These are phyloP conservation scores for Nebria brevicollis DNA, from an alignment of 2,888 invertebrate genomes.

Conservation along the genomic window DNA sequence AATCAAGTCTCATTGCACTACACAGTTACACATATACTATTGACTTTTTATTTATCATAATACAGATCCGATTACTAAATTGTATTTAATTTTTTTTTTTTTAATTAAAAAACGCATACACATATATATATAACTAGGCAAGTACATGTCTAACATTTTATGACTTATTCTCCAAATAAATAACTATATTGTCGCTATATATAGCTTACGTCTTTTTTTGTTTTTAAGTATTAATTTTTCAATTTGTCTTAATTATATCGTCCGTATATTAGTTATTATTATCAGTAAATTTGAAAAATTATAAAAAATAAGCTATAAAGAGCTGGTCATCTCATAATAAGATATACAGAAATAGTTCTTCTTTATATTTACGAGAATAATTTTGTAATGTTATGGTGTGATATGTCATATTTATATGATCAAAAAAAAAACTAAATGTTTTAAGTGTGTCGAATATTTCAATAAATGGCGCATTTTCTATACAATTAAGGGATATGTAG, in stretches of 20 bases:
- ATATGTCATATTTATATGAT: slow-evolving; percentile 33
- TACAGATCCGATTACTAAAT: slow-evolving; percentile 41
- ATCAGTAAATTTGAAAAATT: slow-evolving; percentile 42
- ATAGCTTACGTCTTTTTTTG: slow-evolving; percentile 33
- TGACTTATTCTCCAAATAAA: slow-evolving; percentile 20
- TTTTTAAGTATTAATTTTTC: slow-evolving; percentile 22
- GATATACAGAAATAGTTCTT: slow-evolving; percentile 45
- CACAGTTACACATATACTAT: slow-evolving; percentile 44
- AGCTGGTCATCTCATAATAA: slow-evolving; percentile 41
- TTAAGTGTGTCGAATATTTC: slow-evolving; percentile 20
- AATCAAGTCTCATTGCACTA: slow-evolving; percentile 34
- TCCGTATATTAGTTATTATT: slow-evolving; percentile 34
- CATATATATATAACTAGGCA: slow-evolving; percentile 34
- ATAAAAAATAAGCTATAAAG: slow-evolving; percentile 44
- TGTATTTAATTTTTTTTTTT: slow-evolving; percentile 6
- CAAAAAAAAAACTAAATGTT: too few relatives aligned
- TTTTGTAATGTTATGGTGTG: slow-evolving; percentile 34
- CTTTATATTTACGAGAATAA: slow-evolving; percentile 12
- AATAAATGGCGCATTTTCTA: neutral
- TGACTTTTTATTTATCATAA: slow-evolving; percentile 39
- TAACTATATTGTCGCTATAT: slow-evolving; percentile 26
- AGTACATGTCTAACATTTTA: slow-evolving; percentile 14
- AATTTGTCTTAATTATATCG: slow-evolving; percentile 25
- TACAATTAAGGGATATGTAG: slow-evolving; percentile 11
- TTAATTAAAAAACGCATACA: slow-evolving; percentile 42